These are phyloP conservation scores for Euproctis similis DNA, from an alignment of 2,888 invertebrate genomes.

Conservation along the genomic window DNA sequence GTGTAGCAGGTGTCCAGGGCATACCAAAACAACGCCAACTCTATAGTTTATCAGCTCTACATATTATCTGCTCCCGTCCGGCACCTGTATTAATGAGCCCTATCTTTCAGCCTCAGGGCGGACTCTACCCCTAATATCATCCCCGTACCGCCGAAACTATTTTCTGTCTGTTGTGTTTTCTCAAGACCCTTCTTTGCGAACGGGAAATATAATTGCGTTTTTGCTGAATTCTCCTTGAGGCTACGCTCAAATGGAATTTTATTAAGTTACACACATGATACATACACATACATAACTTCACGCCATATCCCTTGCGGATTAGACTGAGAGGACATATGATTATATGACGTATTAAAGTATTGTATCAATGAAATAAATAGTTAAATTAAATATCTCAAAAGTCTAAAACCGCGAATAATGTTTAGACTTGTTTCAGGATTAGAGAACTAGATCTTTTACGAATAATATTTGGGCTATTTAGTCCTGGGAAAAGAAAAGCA, in stretches of 20 bases:
- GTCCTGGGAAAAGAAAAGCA: no score
- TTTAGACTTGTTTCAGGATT: no score
- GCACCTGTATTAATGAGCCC: slow-evolving; percentile 26
- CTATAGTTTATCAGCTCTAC: slow-evolving; percentile 4
- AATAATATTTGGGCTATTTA: no score
- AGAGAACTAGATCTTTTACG: no score
- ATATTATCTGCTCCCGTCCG: slow-evolving; percentile 6
- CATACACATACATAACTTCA: no score
- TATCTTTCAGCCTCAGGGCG: slow-evolving; percentile 22
- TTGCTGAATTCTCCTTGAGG: slow-evolving; percentile 1
- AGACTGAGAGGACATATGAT: no score
- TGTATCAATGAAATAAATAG: no score
- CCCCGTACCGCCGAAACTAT: slow-evolving; percentile 9
- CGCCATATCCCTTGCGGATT: no score
- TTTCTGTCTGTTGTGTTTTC: slow-evolving; percentile 2
- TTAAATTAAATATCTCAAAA: no score
- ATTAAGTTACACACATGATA: neutral
- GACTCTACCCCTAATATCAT: slow-evolving; percentile 5
- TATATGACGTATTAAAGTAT: no score
- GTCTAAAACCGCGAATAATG: no score
- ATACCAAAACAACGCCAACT: slow-evolving; percentile 3
- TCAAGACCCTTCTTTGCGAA: slow-evolving; percentile 3
- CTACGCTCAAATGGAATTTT: neutral
- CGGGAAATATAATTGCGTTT: slow-evolving; percentile 2
- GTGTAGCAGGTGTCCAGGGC: no score